A percentile compares a stretch with the other conserved stretches of the same genome.
Conservation (phyloP, 1,140 invertebrate species). For the Ooceraea biroi region DNA sequence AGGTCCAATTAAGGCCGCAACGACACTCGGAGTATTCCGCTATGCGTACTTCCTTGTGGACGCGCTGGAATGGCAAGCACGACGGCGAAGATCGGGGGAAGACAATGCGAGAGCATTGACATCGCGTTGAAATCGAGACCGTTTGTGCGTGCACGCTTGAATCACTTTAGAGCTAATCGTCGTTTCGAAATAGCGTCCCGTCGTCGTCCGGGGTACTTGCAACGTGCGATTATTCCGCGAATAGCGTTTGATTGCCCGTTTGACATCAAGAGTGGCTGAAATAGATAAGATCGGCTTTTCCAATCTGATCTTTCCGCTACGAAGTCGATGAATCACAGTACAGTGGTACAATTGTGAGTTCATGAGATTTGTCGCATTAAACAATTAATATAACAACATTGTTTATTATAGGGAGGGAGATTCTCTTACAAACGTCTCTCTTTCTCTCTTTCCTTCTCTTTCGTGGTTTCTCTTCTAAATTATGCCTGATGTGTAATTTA, state of each 20-base stretch:
- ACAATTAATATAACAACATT: not conserved
- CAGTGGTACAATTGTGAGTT: not conserved
- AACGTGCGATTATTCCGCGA: not conserved
- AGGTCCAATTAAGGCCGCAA: slow-evolving; percentile 47
- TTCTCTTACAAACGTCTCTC: not conserved
- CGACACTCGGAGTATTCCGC: not conserved
- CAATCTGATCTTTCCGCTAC: not conserved
- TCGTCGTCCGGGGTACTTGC: not conserved
- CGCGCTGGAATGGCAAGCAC: slow-evolving; percentile 36
- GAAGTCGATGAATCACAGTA: not conserved
- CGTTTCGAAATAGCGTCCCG: slow-evolving; percentile 2
- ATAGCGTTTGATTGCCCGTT: not conserved
- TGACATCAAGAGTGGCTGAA: not conserved
- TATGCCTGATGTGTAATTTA: not conserved
- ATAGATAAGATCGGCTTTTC: not conserved
- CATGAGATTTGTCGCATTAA: not conserved
- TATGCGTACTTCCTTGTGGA: slow-evolving; percentile 41
- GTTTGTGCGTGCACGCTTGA: slow-evolving; percentile 12
- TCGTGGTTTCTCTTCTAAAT: too few species aligned
- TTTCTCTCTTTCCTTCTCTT: too few species aligned
- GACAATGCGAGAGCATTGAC: slow-evolving; percentile 45
- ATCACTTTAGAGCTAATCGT: slow-evolving; percentile 14
- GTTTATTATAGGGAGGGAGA: too few species aligned
- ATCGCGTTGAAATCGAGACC: slow-evolving; percentile 22
- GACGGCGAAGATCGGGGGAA: not conserved